These are phyloP conservation scores for Chiloscyllium punctatum DNA, from an alignment of 2,797 vertebrate genomes.

Conservation along the genomic window DNA sequence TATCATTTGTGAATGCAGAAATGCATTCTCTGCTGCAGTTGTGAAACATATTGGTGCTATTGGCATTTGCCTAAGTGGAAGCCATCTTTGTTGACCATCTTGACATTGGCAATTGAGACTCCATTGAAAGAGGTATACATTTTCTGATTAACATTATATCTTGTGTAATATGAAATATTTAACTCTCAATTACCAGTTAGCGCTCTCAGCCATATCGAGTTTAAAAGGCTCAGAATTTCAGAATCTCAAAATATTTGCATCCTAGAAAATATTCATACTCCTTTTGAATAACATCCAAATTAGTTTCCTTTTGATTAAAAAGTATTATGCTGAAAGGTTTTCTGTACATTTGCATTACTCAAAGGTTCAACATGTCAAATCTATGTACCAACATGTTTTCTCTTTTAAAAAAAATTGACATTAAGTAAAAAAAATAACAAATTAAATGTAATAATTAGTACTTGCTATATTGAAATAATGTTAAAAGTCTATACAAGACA, in stretches of 20 bases:
- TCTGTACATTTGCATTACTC: no score
- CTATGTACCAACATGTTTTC: background rate
- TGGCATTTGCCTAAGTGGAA: no score
- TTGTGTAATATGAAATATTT: background rate
- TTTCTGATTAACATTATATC: background rate
- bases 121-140: background rate
- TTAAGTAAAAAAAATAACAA: background rate
- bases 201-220: background rate
- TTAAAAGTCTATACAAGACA: slow-evolving; percentile 18
- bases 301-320: background rate
- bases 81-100: no score
- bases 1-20: no score
- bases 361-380: background rate
- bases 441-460: background rate
- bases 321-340: background rate
- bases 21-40: no score
- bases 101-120: no score
- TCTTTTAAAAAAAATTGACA: background rate
- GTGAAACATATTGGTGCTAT: no score
- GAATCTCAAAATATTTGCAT: background rate
- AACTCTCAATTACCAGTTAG: background rate
- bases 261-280: background rate
- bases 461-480: background rate
- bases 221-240: background rate
- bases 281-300: background rate